Percentiles rank a stretch among this genome's conserved stretches.
phyloP scores from a whole-genome alignment of 2,888 invertebrate genomes.

The Ophraella communa region DNA sequence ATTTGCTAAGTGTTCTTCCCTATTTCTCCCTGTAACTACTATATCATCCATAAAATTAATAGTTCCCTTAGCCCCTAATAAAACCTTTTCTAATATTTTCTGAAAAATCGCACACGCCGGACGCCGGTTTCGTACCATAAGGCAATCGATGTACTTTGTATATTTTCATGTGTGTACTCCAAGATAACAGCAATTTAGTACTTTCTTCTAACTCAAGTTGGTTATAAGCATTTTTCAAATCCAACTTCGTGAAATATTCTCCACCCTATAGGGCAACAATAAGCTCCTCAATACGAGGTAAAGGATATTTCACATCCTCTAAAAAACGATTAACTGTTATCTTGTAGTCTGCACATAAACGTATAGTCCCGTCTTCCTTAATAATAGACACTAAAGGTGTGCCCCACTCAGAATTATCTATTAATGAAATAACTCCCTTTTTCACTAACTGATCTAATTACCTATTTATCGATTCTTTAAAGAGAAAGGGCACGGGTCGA shows the following conservation, averaged over 20 bases:
- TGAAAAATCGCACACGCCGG: background rate
- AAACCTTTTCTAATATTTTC: background rate
- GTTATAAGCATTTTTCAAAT: no score
- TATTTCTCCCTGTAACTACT: no score
- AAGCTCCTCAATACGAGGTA: no score
- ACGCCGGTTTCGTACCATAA: background rate
- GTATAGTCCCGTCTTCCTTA: conserved; percentile 9
- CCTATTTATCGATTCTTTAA: conserved; percentile 1
- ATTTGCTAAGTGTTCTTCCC: no score
- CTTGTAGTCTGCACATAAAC: no score
- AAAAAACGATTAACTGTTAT: no score
- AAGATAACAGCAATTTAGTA: no score
- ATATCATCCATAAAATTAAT: background rate
- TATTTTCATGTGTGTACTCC: no score
- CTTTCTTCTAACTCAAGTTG: no score
- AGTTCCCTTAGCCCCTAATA: background rate
- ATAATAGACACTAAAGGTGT: conserved; percentile 15
- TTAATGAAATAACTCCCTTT: conserved; percentile 8
- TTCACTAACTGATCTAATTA: conserved; percentile 12
- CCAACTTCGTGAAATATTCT: no score
- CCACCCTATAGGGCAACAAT: no score
- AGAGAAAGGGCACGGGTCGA: conserved; percentile 14
- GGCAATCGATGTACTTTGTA: background rate
- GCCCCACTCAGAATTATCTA: conserved; percentile 6
- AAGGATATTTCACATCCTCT: no score